Base-by-base conservation (phyloP, 2,888 invertebrate genomes). In the Xestia ashworthii region DNA sequence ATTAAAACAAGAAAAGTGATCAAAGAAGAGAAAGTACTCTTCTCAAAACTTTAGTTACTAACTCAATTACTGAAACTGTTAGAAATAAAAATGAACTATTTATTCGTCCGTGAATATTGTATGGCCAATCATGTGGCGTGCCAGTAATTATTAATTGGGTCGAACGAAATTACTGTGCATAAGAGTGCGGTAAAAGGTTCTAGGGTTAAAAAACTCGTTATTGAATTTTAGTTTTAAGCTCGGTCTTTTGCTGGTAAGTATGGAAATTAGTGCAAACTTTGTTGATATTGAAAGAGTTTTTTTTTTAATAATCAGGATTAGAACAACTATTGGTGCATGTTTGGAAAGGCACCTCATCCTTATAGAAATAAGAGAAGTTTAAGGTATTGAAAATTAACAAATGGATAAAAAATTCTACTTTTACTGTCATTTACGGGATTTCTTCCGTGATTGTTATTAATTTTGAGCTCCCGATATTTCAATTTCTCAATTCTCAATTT, bases 21-120 rank as follows among this genome's bases (percentile, higher is more conserved):
- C 77, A 81, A 84, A 75, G 76, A 66, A 71, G 41, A 73, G 48
- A 73, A 78, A 78, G n/a, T 4, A 53, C 46, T 68, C 55, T 65
- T 76, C 41, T 67, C 41, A n/a, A 74, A 71, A 72, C 55, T 74
- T 74, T 68, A 66, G 66, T 74, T 68, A 71, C 60, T 65, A 76
- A 81, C 76, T 76, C 74, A 84, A 84, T 85, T 84, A 86, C 72
- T 72, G 76, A 50, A 41, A 65, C 48, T 78, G 38, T 60, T 32
- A 73, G 68, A 69, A 71, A 71, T 80, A 72, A 82, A 86, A 84
- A 82, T 75, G 74, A 62, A 84, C 55, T 78, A 87, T 84, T 82
- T 71, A 87, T 80, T 76, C 69, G 50, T 44, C 60, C 44, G 46
- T 82, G 76, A 84, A 84, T 84, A 82, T 80, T 82, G 75, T 80